These are phyloP conservation scores for Semotilus atromaculatus DNA, from an alignment of 2,797 vertebrate species.

Conservation along the genomic window DNA sequence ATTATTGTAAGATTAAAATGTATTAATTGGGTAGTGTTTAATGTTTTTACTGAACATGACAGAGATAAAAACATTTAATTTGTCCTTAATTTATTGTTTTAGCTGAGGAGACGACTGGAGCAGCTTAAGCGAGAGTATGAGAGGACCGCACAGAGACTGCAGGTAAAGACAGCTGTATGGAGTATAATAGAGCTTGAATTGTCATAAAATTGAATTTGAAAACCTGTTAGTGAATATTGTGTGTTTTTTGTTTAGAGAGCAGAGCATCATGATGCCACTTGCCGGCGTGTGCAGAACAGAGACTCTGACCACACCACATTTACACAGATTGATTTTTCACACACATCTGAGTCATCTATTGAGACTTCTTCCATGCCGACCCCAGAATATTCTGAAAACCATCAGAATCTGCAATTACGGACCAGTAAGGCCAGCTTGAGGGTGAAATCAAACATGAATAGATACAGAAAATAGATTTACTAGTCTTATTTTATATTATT, in stretches of 20 bases:
- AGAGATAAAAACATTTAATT: not conserved
- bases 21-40: not conserved
- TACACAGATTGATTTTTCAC: conserved; percentile 41
- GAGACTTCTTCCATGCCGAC: not conserved
- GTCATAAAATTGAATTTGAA: not conserved
- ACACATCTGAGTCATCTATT: not conserved
- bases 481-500: too few species aligned
- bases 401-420: conserved; percentile 53
- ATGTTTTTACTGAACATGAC: not conserved
- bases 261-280: conserved; percentile 70
- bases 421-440: conserved; percentile 6
- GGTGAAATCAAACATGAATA: not conserved
- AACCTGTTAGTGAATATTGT: not conserved
- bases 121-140: conserved; percentile 59
- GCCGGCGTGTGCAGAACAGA: conserved; percentile 68
- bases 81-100: not conserved
- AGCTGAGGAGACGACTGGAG: conserved; percentile 52
- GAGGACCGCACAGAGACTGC: conserved; percentile 51
- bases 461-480: too few species aligned
- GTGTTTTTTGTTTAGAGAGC: conserved; percentile 69
- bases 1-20: not conserved
- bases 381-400: conserved; percentile 54
- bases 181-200: not conserved
- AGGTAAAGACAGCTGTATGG: conserved; percentile 19
- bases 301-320: conserved; percentile 62